These are phyloP conservation scores for Drosophila austrosaltans DNA, from an alignment of 2,888 invertebrate genomes.

Conservation along the genomic window DNA sequence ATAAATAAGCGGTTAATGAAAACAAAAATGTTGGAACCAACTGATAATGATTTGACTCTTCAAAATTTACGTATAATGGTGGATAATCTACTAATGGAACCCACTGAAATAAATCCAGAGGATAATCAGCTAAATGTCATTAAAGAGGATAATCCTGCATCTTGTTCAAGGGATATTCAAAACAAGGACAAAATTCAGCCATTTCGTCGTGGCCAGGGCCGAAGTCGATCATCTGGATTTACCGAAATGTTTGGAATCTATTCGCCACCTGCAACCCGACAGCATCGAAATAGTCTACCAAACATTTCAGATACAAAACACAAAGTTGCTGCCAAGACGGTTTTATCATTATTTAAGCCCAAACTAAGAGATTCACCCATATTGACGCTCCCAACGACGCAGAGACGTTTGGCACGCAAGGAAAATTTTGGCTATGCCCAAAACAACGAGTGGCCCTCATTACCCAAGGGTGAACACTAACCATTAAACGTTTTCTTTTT, in stretches of 20 bases:
- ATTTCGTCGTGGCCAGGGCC: background rate
- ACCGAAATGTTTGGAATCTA: background rate
- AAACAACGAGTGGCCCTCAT: background rate
- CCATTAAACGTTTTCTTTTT: no score
- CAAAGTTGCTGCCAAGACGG: background rate
- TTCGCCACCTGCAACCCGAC: background rate
- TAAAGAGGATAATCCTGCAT: no score
- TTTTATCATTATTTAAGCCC: background rate
- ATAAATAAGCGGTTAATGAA: no score
- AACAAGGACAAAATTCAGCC: background rate
- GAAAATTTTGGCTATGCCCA: background rate
- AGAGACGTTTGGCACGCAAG: background rate
- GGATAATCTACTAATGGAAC: slow-evolving; percentile 1
- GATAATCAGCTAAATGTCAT: background rate
- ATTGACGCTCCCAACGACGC: background rate
- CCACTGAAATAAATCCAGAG: background rate
- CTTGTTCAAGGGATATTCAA: no score
- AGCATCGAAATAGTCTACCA: background rate
- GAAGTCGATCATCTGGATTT: background rate
- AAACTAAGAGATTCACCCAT: background rate
- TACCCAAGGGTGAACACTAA: background rate
- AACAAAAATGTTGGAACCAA: no score
- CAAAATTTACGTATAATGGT: background rate
- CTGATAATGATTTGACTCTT: background rate
- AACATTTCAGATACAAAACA: background rate